phyloP scores from a whole-genome alignment of 2,888 invertebrate genomes.

The Melinaea menophilus region DNA sequence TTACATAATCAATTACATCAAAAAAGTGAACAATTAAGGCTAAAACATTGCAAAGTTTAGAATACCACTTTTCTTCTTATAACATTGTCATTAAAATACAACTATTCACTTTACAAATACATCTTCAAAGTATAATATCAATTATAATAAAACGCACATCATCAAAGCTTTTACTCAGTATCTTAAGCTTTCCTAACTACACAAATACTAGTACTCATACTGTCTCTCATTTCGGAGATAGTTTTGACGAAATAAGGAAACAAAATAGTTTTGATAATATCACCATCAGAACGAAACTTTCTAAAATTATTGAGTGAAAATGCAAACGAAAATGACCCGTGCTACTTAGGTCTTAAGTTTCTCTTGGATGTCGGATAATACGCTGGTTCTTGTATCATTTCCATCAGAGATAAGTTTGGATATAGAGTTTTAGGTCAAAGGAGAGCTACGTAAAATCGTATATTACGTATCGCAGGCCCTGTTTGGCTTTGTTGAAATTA shows the following conservation, averaged over 20 bases:
- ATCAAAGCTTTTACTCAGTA: neutral
- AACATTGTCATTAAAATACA: too few relatives aligned
- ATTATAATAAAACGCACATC: neutral
- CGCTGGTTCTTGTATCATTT: slow-evolving; percentile 47
- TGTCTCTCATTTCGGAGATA: slow-evolving; percentile 41
- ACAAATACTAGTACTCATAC: slow-evolving; percentile 23
- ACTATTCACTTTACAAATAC: too few relatives aligned
- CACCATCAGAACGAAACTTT: slow-evolving; percentile 41
- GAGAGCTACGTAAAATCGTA: slow-evolving; percentile 50
- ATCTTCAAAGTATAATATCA: too few relatives aligned
- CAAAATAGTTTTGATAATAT: slow-evolving; percentile 59
- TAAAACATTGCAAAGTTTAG: too few relatives aligned
- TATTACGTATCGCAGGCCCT: slow-evolving; percentile 46
- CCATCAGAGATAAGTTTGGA: slow-evolving; percentile 63
- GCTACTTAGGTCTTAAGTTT: slow-evolving; percentile 34
- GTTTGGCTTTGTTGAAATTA: slow-evolving; percentile 44
- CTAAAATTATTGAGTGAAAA: slow-evolving; percentile 28
- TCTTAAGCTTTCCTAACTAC: neutral
- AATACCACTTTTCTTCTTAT: too few relatives aligned
- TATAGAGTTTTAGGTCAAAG: slow-evolving; percentile 66
- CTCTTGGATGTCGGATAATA: slow-evolving; percentile 25
- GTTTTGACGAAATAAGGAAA: slow-evolving; percentile 55
- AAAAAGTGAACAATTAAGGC: too few relatives aligned
- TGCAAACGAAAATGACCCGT: slow-evolving; percentile 25
- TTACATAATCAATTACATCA: too few relatives aligned